phyloP scores from a whole-genome alignment of 2,888 invertebrate species.

The Ophioninae sp. region DNA sequence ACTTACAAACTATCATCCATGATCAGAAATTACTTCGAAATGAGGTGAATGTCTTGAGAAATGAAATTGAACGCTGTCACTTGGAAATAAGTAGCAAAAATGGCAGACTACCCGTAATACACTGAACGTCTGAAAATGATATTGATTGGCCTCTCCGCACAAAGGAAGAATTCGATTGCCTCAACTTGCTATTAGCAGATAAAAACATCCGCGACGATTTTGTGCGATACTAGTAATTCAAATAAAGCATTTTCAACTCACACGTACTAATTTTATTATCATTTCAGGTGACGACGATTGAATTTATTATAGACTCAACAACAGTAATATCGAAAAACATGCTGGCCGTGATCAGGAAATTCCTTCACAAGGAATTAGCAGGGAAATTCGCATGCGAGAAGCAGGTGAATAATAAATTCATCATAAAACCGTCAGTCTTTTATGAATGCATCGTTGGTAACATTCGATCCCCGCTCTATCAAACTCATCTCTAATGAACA shows the following conservation, averaged over 20 bases:
- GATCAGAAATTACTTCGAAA: too few relatives aligned
- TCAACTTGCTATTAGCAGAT: background rate
- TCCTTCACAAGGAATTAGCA: background rate
- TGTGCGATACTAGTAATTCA: background rate
- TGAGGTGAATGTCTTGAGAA: too few relatives aligned
- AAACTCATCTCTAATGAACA: too few relatives aligned
- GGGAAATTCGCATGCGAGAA: background rate
- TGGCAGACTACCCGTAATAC: background rate
- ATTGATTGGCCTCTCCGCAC: background rate
- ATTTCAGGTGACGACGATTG: background rate
- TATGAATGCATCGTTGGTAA: background rate
- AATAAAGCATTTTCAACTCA: background rate
- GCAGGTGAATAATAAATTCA: background rate
- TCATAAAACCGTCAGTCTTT: background rate
- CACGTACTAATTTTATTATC: background rate
- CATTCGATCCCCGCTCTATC: background rate
- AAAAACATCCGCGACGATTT: background rate
- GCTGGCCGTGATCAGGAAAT: background rate
- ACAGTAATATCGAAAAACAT: background rate
- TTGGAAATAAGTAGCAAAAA: background rate
- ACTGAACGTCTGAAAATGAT: background rate
- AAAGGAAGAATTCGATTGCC: background rate
- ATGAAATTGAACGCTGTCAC: background rate
- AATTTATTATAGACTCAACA: background rate
- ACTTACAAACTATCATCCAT: too few relatives aligned